Evolutionary conservation across 1,140 invertebrate genomes (phyloP).

Genomic region (Drosophila lini): DNA sequence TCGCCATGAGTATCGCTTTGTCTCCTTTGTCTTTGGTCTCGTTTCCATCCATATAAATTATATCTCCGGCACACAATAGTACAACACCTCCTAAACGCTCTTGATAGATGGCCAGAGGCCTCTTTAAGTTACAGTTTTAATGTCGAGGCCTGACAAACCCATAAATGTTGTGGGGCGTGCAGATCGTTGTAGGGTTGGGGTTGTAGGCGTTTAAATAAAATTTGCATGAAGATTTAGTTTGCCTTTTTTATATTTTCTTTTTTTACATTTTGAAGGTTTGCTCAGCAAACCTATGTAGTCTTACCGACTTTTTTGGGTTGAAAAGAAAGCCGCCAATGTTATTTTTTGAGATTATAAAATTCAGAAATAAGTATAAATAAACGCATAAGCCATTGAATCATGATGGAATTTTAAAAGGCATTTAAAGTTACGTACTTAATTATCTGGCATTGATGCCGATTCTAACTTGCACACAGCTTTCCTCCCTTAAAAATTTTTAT

Average conservation of each 20-base stretch:
- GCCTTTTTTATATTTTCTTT: slow-evolving; percentile 3
- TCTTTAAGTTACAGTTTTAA: slow-evolving; percentile 19
- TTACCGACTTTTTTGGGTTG: neutral
- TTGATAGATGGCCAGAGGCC: slow-evolving; percentile 32
- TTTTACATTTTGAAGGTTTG: neutral
- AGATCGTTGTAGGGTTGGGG: neutral
- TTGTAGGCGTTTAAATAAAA: slow-evolving; percentile 42
- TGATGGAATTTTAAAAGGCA: too few relatives aligned
- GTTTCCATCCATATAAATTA: slow-evolving; percentile 71
- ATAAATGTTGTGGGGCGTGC: slow-evolving; percentile 40
- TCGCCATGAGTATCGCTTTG: slow-evolving; percentile 70
- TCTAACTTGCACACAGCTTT: too few relatives aligned
- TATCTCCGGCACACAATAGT: slow-evolving; percentile 62
- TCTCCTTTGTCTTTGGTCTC: slow-evolving; percentile 67
- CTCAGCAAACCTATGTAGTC: neutral
- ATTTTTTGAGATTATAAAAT: neutral
- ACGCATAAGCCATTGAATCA: too few relatives aligned
- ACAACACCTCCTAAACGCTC: slow-evolving; percentile 77
- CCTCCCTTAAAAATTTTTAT: too few relatives aligned
- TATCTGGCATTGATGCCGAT: too few relatives aligned
- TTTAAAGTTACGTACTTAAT: too few relatives aligned
- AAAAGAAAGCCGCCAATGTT: neutral
- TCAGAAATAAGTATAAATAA: neutral
- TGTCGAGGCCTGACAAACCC: slow-evolving; percentile 17
- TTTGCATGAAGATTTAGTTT: slow-evolving; percentile 43